Percentiles rank a stretch among this genome's conserved stretches.
These are phyloP conservation scores for Diachasma alloeum DNA, from an alignment of 1,140 invertebrate genomes.

Conservation along the genomic window DNA sequence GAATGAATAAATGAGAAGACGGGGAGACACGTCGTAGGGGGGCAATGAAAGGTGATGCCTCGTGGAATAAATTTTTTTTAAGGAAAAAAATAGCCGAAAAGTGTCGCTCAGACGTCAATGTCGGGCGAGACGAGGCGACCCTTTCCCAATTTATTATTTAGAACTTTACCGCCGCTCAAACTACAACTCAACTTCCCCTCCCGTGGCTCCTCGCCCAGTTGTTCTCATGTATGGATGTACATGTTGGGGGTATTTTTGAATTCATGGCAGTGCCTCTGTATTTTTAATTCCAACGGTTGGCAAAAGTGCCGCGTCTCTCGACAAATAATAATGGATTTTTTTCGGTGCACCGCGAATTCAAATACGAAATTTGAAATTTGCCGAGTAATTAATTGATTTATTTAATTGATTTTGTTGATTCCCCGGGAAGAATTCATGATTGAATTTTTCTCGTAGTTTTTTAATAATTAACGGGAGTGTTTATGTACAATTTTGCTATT, in stretches of 20 bases:
- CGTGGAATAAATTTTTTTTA: neutral
- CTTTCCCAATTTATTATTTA: slow-evolving; percentile 20
- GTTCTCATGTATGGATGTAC: neutral
- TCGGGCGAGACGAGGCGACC: neutral
- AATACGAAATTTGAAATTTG: neutral
- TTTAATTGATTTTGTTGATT: too few species aligned
- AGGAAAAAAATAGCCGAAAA: neutral
- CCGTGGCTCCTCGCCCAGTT: neutral
- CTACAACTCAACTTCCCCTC: neutral
- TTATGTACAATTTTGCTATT: too few species aligned
- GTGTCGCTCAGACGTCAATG: slow-evolving; percentile 20
- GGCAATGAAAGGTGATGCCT: neutral
- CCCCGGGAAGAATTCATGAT: too few species aligned
- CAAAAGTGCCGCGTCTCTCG: neutral
- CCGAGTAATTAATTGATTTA: too few species aligned
- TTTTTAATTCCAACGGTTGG: neutral
- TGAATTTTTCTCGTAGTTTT: too few species aligned
- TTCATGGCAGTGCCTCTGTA: neutral
- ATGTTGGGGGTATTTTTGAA: neutral
- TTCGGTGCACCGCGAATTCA: neutral
- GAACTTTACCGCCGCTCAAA: slow-evolving; percentile 3
- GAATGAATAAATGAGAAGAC: neutral
- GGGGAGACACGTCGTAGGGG: neutral
- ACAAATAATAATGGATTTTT: neutral
- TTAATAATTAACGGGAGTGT: too few species aligned